phyloP scores from a whole-genome alignment of 53 echinoderm and acorn worm species.

The Astropecten irregularis region DNA sequence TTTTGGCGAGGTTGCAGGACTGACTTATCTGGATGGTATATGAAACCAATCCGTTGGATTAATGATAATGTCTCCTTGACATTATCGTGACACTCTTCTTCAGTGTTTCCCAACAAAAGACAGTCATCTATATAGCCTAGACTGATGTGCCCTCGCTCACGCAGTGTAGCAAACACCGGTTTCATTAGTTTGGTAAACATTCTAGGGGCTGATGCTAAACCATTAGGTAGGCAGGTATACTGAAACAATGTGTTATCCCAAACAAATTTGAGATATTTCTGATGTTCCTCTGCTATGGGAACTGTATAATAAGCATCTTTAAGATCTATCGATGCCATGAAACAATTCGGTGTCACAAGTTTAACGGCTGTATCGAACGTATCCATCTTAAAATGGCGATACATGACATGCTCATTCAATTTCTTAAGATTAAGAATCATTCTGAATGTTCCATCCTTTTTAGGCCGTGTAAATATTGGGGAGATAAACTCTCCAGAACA shows the following conservation, averaged over 20 bases:
- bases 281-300: constrained; percentile 48
- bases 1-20: constrained; percentile 19
- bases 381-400: constrained; percentile 57
- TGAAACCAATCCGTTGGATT: not conserved
- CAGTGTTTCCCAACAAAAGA: not conserved
- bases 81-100: constrained; percentile 16
- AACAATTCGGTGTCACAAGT: constrained; percentile 20
- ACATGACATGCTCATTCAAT: not conserved
- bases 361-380: constrained; percentile 38
- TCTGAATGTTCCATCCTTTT: constrained; percentile 61
- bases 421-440: constrained; percentile 47
- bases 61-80: not conserved
- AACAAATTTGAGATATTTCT: constrained; percentile 44
- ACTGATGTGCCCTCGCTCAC: not conserved
- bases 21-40: constrained; percentile 35
- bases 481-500: constrained; percentile 39
- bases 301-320: constrained; percentile 41
- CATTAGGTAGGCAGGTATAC: constrained; percentile 60
- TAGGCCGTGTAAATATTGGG: constrained; percentile 32
- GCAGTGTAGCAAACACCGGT: constrained; percentile 47
- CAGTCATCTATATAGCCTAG: constrained; percentile 57
- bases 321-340: constrained; percentile 11
- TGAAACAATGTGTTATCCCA: constrained; percentile 25
- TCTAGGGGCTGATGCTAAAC: constrained; percentile 28
- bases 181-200: constrained; percentile 62